These are phyloP conservation scores for Benitochromis conjunctus DNA, from an alignment of 2,113 vertebrate genomes.

Conservation along the genomic window DNA sequence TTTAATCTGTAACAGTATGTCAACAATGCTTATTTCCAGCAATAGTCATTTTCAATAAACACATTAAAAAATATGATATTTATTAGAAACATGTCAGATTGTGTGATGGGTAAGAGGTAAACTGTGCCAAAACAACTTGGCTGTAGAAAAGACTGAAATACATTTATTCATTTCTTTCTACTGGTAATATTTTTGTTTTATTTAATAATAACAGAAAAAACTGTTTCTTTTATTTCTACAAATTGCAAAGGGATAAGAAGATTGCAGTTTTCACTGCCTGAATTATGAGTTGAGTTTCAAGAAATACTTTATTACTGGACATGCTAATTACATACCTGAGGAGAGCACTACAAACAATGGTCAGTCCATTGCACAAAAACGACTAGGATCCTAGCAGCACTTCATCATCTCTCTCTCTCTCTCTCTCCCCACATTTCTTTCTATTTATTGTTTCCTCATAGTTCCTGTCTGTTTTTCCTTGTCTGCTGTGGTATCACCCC, in stretches of 20 bases:
- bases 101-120: not conserved
- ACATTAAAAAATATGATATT: not conserved
- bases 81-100: not conserved
- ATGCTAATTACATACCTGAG: not conserved
- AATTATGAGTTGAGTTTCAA: not conserved
- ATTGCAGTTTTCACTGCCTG: not conserved
- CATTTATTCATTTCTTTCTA: not conserved
- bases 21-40: not conserved
- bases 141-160: not conserved
- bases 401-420: not conserved
- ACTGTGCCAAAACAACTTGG: not conserved
- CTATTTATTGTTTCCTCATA: not conserved
- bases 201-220: not conserved
- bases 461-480: not conserved
- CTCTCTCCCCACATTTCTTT: not conserved
- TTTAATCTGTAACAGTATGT: not conserved
- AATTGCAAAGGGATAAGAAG: not conserved
- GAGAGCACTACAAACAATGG: not conserved
- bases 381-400: not conserved
- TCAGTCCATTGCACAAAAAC: not conserved
- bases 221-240: not conserved
- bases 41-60: not conserved
- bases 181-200: not conserved
- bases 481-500: not conserved
- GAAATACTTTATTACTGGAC: not conserved